phyloP scores from a whole-genome alignment of 2,113 vertebrate species.

The Peromyscus leucopus region DNA sequence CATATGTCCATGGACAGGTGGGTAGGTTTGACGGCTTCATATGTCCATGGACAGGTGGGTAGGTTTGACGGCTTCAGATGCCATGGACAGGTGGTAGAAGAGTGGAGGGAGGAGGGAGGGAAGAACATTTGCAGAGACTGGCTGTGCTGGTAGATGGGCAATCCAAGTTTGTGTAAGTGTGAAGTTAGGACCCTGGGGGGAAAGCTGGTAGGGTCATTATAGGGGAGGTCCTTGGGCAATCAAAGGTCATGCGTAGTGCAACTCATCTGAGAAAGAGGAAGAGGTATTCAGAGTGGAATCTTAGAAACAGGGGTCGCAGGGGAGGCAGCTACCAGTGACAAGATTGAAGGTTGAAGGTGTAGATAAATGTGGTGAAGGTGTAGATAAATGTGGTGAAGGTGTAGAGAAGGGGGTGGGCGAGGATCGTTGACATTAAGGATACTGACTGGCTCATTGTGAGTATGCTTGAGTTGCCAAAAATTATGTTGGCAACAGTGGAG shows the following conservation, averaged over 20 bases:
- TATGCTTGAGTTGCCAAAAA: not conserved
- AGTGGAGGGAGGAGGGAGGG: not conserved
- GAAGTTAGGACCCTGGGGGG: not conserved
- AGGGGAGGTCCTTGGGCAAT: not conserved
- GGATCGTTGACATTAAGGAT: not conserved
- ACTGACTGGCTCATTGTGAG: not conserved
- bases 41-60: no score
- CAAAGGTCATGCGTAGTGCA: not conserved
- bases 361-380: not conserved
- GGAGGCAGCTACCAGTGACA: not conserved
- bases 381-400: not conserved
- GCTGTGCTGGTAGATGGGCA: not conserved
- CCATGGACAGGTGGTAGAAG: not conserved
- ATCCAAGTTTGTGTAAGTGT: not conserved
- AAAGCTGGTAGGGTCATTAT: not conserved
- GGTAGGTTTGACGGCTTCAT: no score
- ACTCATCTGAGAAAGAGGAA: not conserved
- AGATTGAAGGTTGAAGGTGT: not conserved
- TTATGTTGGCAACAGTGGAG: not conserved
- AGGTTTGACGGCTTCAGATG: no score
- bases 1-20: no score
- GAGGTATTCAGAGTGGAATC: not conserved
- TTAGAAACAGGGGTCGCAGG: not conserved
- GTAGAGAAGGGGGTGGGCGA: not conserved
- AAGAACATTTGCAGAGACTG: slow-evolving; percentile 9